phyloP scores from a whole-genome alignment of 2,113 vertebrate genomes.

The Malurus cyaneus region DNA sequence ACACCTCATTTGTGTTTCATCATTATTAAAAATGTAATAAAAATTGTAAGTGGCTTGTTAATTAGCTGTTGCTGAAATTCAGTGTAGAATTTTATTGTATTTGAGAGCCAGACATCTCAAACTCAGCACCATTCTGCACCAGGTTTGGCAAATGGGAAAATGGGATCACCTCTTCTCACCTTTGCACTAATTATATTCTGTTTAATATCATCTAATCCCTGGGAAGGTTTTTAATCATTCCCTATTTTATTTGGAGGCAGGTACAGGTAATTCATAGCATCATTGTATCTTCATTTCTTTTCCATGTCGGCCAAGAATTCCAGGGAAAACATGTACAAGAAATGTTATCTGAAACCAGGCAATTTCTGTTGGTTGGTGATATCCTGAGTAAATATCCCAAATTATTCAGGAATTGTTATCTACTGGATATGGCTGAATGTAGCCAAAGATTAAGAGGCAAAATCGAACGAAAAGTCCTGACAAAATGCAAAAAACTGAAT shows the following conservation, averaged over 20 bases:
- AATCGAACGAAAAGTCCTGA: not conserved
- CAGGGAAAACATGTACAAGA: not conserved
- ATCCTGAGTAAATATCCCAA: not conserved
- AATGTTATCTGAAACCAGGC: not conserved
- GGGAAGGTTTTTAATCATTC: not conserved
- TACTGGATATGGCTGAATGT: not conserved
- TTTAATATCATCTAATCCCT: not conserved
- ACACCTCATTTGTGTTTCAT: not conserved
- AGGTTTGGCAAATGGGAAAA: not conserved
- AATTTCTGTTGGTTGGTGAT: not conserved
- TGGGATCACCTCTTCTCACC: not conserved
- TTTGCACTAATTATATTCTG: conserved; percentile 11
- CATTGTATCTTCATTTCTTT: not conserved
- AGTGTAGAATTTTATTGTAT: not conserved
- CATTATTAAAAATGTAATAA: not conserved
- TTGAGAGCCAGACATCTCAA: not conserved
- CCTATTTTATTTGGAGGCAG: not conserved
- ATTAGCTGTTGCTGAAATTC: not conserved
- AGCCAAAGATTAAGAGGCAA: not conserved
- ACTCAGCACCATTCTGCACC: not conserved
- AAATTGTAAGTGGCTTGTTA: not conserved
- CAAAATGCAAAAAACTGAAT: not conserved
- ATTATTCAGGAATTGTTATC: not conserved
- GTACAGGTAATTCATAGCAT: not conserved
- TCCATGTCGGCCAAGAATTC: not conserved